Evolutionary conservation across 1,140 invertebrate genomes (phyloP).

Genomic region (Cheumatopsyche charites): DNA sequence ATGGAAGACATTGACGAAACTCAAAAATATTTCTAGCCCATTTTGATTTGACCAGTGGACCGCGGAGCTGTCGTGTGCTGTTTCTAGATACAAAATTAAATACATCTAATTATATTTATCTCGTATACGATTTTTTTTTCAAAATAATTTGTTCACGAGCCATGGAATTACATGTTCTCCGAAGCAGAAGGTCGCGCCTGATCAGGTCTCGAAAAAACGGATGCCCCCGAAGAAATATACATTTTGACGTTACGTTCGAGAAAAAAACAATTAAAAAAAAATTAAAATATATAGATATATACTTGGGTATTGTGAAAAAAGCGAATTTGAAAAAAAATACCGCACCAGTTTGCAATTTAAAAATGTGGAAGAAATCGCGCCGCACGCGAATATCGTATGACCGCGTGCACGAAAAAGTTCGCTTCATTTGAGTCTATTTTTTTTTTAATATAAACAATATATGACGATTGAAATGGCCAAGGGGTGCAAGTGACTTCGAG

Average conservation of each 20-base stretch:
- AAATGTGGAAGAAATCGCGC: conserved; percentile 11
- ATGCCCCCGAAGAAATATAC: conserved; percentile 23
- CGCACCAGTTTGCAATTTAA: neutral
- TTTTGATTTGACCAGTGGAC: neutral
- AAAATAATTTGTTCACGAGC: neutral
- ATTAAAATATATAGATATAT: no score
- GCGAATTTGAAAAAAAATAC: no score
- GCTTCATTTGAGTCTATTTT: conserved; percentile 6
- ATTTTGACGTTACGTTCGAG: conserved; percentile 17
- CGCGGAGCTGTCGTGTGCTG: conserved; percentile 5
- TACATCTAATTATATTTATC: no score
- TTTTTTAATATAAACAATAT: no score
- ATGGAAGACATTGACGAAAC: no score
- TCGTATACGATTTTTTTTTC: neutral
- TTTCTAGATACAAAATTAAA: no score
- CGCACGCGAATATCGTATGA: conserved; percentile 20
- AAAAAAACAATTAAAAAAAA: no score
- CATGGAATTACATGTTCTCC: conserved; percentile 7
- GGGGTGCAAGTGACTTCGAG: no score
- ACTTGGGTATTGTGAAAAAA: no score
- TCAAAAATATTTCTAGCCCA: neutral
- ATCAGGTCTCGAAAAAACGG: conserved; percentile 32
- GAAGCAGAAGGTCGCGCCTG: conserved; percentile 34
- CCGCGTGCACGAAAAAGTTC: neutral
- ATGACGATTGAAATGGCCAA: no score